Conservation (phyloP, 2,888 invertebrate species). For the Amphiduros pacificus region DNA sequence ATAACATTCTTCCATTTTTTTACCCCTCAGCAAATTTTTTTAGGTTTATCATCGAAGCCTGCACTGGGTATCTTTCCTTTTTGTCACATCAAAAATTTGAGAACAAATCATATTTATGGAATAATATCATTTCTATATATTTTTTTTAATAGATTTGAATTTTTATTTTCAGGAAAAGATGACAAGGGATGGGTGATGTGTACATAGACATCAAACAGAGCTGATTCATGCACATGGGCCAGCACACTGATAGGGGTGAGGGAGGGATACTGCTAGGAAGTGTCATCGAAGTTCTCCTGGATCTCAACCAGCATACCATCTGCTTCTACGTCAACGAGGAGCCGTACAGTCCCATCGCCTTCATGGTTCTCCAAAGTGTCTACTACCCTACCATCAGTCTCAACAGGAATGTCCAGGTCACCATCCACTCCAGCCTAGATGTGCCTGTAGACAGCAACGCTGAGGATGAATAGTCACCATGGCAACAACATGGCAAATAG, state of each 20-base stretch:
- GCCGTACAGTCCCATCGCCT: slow-evolving; percentile 90
- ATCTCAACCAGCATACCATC: slow-evolving; percentile 85
- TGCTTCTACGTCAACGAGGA: slow-evolving; percentile 93
- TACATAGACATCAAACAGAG: slow-evolving; percentile 92
- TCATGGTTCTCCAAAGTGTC: slow-evolving; percentile 77
- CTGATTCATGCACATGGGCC: slow-evolving; percentile 96
- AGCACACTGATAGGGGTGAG: slow-evolving; percentile 87
- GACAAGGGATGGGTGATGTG: slow-evolving; percentile 98
- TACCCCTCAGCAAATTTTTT: too few relatives aligned
- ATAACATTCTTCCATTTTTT: too few relatives aligned
- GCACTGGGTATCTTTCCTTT: too few relatives aligned
- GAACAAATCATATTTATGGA: too few relatives aligned
- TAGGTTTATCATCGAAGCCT: too few relatives aligned
- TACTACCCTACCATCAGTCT: slow-evolving; percentile 98
- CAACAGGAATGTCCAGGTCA: slow-evolving; percentile 91
- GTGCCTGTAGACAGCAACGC: slow-evolving; percentile 68
- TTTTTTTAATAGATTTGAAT: too few relatives aligned
- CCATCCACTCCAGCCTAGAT: slow-evolving; percentile 88
- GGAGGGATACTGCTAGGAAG: slow-evolving; percentile 85
- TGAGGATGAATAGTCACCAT: slow-evolving; percentile 19
- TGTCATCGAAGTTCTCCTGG: slow-evolving; percentile 87
- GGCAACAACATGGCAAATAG: too few relatives aligned
- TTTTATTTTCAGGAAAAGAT: slow-evolving; percentile 91
- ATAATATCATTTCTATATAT: too few relatives aligned
- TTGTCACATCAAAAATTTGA: too few relatives aligned